phyloP scores from a whole-genome alignment of 1,140 invertebrate genomes.

The Tetramorium simillimum region DNA sequence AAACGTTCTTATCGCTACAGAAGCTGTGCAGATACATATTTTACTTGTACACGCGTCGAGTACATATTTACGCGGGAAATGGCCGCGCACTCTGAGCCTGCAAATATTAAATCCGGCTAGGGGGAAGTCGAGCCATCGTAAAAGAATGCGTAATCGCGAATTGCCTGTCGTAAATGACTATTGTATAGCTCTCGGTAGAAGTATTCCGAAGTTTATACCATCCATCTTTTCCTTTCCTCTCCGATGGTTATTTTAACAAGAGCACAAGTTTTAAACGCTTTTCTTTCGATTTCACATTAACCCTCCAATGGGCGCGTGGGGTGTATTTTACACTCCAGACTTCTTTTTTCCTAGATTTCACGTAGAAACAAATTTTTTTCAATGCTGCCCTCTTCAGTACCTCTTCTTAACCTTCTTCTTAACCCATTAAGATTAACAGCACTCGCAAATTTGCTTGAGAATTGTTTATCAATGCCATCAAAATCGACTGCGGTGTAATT shows the following conservation, averaged over 20 bases:
- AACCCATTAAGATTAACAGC: too few species aligned
- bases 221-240: neutral
- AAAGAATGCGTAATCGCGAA: neutral
- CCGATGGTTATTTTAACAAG: neutral
- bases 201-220: neutral
- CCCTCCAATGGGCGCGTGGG: too few species aligned
- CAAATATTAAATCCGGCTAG: conserved; percentile 21
- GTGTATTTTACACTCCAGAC: too few species aligned
- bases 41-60: neutral
- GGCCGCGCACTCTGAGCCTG: neutral
- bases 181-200: neutral
- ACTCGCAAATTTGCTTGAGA: too few species aligned
- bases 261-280: neutral
- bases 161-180: neutral
- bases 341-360: too few species aligned
- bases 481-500: too few species aligned
- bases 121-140: neutral
- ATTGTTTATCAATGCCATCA: too few species aligned
- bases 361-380: too few species aligned
- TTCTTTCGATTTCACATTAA: neutral
- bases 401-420: too few species aligned
- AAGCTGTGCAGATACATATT: conserved; percentile 8
- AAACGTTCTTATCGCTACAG: conserved; percentile 1
- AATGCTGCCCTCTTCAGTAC: too few species aligned
- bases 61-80: conserved; percentile 40